phyloP scores from a whole-genome alignment of 2,888 invertebrate genomes.

The Spodoptera exigua region DNA sequence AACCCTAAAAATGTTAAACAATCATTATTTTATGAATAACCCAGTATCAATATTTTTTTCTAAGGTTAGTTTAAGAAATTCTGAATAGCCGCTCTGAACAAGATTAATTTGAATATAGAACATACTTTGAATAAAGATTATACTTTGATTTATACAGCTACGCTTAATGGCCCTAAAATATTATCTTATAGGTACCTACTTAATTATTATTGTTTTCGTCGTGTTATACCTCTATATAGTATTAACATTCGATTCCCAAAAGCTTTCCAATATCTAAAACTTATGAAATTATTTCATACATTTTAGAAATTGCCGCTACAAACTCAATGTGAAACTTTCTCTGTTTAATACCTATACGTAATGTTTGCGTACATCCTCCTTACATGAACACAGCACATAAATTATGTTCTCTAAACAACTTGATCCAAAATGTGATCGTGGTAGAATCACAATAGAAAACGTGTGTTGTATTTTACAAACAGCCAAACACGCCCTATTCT shows the following conservation, averaged over 20 bases:
- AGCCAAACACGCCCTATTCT: slow-evolving; percentile 83
- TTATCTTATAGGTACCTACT: too few relatives aligned
- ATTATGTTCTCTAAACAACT: slow-evolving; percentile 23
- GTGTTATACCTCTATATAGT: background rate
- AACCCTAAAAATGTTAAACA: too few relatives aligned
- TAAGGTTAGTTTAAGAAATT: too few relatives aligned
- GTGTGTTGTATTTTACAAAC: slow-evolving; percentile 73
- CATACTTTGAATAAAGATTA: too few relatives aligned
- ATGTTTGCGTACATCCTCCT: slow-evolving; percentile 16
- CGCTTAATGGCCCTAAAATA: too few relatives aligned
- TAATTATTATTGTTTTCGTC: too few relatives aligned
- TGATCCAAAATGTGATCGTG: slow-evolving; percentile 19
- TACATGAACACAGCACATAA: slow-evolving; percentile 14
- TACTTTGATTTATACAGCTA: too few relatives aligned
- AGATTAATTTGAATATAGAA: too few relatives aligned
- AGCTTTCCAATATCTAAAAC: slow-evolving; percentile 14
- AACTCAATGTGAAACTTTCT: slow-evolving; percentile 26
- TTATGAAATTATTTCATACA: slow-evolving; percentile 28
- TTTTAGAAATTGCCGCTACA: slow-evolving; percentile 26
- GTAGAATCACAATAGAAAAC: slow-evolving; percentile 53
- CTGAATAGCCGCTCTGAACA: too few relatives aligned
- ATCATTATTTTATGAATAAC: too few relatives aligned
- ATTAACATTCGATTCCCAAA: slow-evolving; percentile 22
- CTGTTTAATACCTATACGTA: slow-evolving; percentile 5
- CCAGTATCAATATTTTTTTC: too few relatives aligned